These are phyloP conservation scores for Stictocephala bisonia DNA, from an alignment of 2,888 invertebrate genomes.

Conservation along the genomic window DNA sequence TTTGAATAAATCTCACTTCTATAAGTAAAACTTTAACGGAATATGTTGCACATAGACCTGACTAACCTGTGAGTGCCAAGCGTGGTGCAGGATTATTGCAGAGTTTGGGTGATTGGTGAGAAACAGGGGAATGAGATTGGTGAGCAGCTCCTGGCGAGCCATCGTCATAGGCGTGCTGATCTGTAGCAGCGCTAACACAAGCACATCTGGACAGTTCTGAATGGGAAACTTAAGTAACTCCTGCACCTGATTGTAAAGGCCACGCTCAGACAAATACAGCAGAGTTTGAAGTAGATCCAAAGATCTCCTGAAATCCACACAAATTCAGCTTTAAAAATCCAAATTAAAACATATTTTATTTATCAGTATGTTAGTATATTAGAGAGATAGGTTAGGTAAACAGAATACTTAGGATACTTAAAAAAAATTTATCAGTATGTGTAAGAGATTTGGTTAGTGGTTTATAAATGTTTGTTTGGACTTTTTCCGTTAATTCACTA, in stretches of 20 bases:
- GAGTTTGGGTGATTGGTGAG: constrained; percentile 96
- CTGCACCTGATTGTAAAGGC: constrained; percentile 83
- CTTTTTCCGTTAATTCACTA: too few relatives aligned
- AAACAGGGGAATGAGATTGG: constrained; percentile 91
- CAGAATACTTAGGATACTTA: too few relatives aligned
- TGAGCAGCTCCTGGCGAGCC: constrained; percentile 87
- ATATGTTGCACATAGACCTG: not conserved
- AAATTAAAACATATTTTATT: too few relatives aligned
- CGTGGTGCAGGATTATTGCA: constrained; percentile 94
- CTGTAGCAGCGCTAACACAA: constrained; percentile 90
- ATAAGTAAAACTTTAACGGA: not conserved
- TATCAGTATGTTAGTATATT: too few relatives aligned
- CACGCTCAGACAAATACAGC: constrained; percentile 87
- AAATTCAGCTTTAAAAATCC: too few relatives aligned
- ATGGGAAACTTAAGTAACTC: constrained; percentile 93
- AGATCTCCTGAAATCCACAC: constrained; percentile 78
- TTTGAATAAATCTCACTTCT: too few relatives aligned
- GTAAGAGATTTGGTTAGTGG: too few relatives aligned
- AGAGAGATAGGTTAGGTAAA: too few relatives aligned
- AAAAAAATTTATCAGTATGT: too few relatives aligned
- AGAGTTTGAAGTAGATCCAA: constrained; percentile 91
- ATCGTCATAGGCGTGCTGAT: constrained; percentile 82
- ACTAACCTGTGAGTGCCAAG: constrained; percentile 84
- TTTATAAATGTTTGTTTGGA: too few relatives aligned
- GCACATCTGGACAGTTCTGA: constrained; percentile 93